These are phyloP conservation scores for Ridgeia piscesae DNA, from an alignment of 1,140 invertebrate species.

Conservation along the genomic window DNA sequence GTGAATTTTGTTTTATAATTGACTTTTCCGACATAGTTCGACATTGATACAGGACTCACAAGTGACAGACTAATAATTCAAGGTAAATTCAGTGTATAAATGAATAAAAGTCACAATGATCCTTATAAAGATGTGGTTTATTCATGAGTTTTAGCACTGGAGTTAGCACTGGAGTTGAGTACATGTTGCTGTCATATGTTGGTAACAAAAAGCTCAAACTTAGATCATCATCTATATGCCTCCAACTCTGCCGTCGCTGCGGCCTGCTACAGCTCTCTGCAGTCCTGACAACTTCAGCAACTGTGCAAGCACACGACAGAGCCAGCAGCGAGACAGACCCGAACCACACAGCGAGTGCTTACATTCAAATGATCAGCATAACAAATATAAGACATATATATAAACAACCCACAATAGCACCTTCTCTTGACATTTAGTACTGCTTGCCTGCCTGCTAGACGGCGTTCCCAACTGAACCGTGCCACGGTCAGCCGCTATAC, in stretches of 20 bases:
- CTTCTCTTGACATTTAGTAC: background rate
- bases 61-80: too few relatives aligned
- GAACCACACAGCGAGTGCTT: background rate
- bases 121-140: conserved; percentile 6
- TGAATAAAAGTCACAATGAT: background rate
- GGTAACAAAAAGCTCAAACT: conserved; percentile 5
- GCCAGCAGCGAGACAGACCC: background rate
- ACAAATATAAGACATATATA: background rate
- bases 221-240: background rate
- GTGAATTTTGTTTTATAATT: too few relatives aligned
- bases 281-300: too few relatives aligned
- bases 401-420: background rate
- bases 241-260: background rate
- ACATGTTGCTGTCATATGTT: background rate
- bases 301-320: background rate
- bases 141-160: background rate
- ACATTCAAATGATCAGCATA: background rate
- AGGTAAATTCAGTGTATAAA: background rate
- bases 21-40: background rate
- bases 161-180: background rate
- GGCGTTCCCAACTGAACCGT: background rate
- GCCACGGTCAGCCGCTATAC: background rate
- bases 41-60: background rate
- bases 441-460: background rate
- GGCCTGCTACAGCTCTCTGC: background rate